phyloP scores from a whole-genome alignment of 2,888 invertebrate species.

The Sipha maydis region DNA sequence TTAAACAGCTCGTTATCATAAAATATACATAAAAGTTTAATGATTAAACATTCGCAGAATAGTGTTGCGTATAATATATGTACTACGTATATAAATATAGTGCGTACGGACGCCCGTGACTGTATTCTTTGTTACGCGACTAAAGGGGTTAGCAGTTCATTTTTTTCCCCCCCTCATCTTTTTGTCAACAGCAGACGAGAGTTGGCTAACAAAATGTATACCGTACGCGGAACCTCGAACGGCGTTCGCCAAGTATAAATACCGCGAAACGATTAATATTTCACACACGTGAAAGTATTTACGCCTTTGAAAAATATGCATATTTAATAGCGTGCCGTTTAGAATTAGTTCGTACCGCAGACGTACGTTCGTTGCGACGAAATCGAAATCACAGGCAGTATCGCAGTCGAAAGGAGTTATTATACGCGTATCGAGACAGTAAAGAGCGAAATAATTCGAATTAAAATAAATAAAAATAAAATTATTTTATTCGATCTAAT shows the following conservation, averaged over 20 bases:
- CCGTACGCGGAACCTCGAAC: too few species aligned
- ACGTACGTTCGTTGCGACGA: too few species aligned
- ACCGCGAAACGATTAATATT: too few species aligned
- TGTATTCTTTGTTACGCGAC: not conserved
- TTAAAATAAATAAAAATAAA: not conserved
- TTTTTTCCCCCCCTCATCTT: not conserved
- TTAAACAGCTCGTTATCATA: slow-evolving; percentile 53
- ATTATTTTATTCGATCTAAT: not conserved
- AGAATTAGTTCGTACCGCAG: too few species aligned
- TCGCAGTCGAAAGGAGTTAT: too few species aligned
- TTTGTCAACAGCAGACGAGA: not conserved
- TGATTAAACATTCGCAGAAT: slow-evolving; percentile 7
- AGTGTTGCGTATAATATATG: not conserved
- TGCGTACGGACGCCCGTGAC: not conserved
- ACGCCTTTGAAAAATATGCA: too few species aligned
- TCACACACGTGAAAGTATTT: too few species aligned
- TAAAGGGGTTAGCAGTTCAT: not conserved
- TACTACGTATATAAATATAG: not conserved
- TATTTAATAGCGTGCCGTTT: too few species aligned
- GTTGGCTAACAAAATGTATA: not conserved
- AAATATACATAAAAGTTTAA: slow-evolving; percentile 36
- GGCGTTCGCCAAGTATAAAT: too few species aligned
- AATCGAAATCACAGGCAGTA: too few species aligned
- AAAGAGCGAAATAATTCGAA: too few species aligned
- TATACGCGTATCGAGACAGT: too few species aligned